Base-by-base conservation (phyloP, 2,888 invertebrate species). In the Platerodrilus igneus region DNA sequence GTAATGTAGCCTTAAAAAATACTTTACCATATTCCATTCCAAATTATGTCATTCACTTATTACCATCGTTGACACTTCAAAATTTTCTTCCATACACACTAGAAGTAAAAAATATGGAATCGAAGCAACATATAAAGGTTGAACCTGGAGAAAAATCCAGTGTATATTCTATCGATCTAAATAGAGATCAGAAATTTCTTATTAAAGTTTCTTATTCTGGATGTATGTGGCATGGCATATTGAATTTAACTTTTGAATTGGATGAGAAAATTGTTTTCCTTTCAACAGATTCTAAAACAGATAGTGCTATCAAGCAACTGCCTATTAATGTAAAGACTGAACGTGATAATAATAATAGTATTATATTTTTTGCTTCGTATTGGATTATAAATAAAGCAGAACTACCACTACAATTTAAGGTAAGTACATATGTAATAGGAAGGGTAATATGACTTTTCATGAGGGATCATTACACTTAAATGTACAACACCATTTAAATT, bases 361-460 rank as follows among this genome's bases (percentile, higher is more conserved):
- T 88, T 35, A 75, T 75, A 56, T 71, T 88, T 57, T 83, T 85
- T 62, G 81, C 87, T 1, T 86, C 87, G 9, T 90, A 85, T 64
- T 93, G 92, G 91, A 75, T 93, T 57, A 81, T 92, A 48, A 93
- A 93, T 69, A 88, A 88, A 68, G 86, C 89, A 3, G 86, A 86
- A 8, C 68, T 92, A 45, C 88, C 91, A 2, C 65, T 93, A 48
- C 83, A 84, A 63, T 74, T 89, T 49, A 82, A 85, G 74, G 88
- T 86, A 63, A 63, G 61, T 21, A 4, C 6, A 5, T 25, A n/a
- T n/a, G n/a, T n/a, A n/a, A n/a, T 9, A 1, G 13, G 13, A 23
- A 19, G 20, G 7, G 6, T 2, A 23, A 2, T n/a, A n/a, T n/a
- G n/a, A n/a, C n/a, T n/a, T n/a, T n/a, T n/a, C n/a, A n/a, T n/a